Evolutionary conservation across 2,888 invertebrate species (phyloP).

Genomic region (Lasioglossum villosulum): DNA sequence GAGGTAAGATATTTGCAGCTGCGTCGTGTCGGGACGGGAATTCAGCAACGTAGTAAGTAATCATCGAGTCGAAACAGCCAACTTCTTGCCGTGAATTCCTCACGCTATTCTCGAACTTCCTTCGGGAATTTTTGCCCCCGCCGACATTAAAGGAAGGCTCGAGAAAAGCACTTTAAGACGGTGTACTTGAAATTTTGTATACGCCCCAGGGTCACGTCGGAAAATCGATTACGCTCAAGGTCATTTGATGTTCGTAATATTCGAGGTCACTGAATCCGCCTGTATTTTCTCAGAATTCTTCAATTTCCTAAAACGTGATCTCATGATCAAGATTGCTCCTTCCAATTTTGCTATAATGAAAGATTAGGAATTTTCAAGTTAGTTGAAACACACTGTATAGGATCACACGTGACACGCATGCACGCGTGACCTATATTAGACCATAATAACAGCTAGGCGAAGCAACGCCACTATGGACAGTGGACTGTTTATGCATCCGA

Average conservation of each 20-base stretch:
- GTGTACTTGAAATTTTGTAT: too few relatives aligned
- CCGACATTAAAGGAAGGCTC: background rate
- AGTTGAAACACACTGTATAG: background rate
- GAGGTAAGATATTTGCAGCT: constrained; percentile 38
- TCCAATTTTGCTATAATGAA: background rate
- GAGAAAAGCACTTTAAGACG: too few relatives aligned
- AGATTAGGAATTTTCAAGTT: background rate
- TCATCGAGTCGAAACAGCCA: background rate
- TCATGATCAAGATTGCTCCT: too few relatives aligned
- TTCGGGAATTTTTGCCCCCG: background rate
- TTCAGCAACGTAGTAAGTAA: constrained; percentile 38
- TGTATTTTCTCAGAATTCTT: background rate
- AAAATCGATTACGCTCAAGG: background rate
- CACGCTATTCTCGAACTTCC: background rate
- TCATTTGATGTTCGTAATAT: background rate
- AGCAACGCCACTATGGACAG: constrained; percentile 61
- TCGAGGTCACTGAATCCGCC: background rate
- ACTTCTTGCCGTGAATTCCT: background rate
- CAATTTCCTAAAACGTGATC: background rate
- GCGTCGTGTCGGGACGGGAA: background rate
- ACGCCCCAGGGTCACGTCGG: too few relatives aligned
- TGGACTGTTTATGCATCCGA: constrained; percentile 66
- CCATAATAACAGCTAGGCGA: constrained; percentile 40
- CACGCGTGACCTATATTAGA: constrained; percentile 70
- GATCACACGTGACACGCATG: constrained; percentile 22